Base-by-base conservation (phyloP, 1,140 invertebrate genomes). In the Camponotus pennsylvanicus region DNA sequence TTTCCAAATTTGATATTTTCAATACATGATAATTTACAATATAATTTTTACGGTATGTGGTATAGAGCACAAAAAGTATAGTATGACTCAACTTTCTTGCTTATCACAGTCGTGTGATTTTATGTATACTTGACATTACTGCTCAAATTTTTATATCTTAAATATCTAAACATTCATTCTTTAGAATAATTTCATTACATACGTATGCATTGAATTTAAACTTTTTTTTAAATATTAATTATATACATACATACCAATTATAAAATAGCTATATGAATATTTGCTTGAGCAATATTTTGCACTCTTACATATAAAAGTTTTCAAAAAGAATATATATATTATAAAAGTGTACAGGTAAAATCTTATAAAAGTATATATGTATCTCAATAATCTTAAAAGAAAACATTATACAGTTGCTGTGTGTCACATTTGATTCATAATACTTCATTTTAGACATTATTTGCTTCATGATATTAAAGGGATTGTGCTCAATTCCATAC, bases 51-150 rank as follows among this genome's bases (percentile, higher is more conserved):
- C 18, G 13, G 7, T 79, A 45, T 59, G 32, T 42, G 49, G 34
- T 34, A 1, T 71, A 32, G 27, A 87, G 67, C 80, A 57, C 11
- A 85, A 18, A 64, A 78, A 73, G 15, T 63, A 78, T 86, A 89
- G 63, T 69, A 89, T n/a, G 45, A 57, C 32, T 89, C 59, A 85
- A 57, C 55, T 85, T 88, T 86, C 52, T 18, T 52, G 7, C 40
- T 80, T 91, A 91, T 91, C 90, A 91, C 90, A 91, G 90, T 45
- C 73, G 49, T 3, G 88, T 91, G 90, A 91, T 76, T 88, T 85
- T 80, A 75, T 15, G 18, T 40, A 70, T 70, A 61, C 55, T 88
- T 69, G 86, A 80, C 71, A 79, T 85, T 86, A 87, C 3, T 85
- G 75, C 52, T 89, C 32, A 21, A 49, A 57, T 88, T 18, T 52